Conservation (phyloP, 2,888 invertebrate species). For the Bombylius major region DNA sequence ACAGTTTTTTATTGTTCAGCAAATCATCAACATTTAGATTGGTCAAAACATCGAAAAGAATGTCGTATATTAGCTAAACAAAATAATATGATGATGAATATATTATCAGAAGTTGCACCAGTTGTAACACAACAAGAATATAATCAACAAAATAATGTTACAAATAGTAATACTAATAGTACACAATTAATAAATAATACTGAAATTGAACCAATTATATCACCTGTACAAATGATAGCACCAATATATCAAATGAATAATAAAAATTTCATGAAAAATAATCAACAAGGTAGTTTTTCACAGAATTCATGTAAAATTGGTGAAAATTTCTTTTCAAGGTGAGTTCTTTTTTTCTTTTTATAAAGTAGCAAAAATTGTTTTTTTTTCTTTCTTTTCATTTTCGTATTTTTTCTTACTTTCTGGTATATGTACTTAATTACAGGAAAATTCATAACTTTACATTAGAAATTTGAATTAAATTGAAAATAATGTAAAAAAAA, state of each 20-base stretch:
- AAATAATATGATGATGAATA: background rate
- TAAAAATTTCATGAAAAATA: background rate
- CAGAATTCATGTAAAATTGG: background rate
- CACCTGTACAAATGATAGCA: background rate
- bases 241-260: background rate
- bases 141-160: background rate
- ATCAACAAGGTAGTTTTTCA: background rate
- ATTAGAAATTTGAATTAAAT: too few relatives aligned
- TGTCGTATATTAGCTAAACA: conserved; percentile 40
- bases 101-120: background rate
- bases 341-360: too few relatives aligned
- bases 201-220: background rate
- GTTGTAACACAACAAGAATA: background rate
- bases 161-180: background rate
- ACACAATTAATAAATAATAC: background rate
- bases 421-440: too few relatives aligned
- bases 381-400: too few relatives aligned
- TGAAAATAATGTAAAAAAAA: too few relatives aligned
- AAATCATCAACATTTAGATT: conserved; percentile 66
- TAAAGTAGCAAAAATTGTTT: too few relatives aligned
- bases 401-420: too few relatives aligned
- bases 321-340: background rate
- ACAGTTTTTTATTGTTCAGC: conserved; percentile 63
- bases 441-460: too few relatives aligned
- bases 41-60: conserved; percentile 59